These are phyloP conservation scores for Panthera uncia DNA, from an alignment of 2,113 vertebrate species.

Conservation along the genomic window DNA sequence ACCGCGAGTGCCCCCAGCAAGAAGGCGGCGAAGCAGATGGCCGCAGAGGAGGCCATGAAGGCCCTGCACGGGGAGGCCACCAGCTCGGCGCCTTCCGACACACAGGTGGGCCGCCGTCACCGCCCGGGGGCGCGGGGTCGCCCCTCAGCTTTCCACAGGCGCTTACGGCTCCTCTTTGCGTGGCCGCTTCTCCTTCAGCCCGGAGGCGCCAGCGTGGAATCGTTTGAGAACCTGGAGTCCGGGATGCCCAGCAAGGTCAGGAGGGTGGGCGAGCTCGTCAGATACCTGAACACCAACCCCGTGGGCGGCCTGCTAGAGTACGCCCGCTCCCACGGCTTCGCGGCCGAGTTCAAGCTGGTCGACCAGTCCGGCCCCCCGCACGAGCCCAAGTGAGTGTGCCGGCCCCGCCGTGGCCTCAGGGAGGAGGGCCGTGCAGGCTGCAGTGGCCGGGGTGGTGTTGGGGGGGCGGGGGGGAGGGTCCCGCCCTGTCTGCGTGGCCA, in stretches of 20 bases:
- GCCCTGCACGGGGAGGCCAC: constrained; percentile 86
- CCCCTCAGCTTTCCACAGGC: not conserved
- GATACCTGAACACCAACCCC: constrained; percentile 95
- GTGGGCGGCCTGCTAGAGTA: constrained; percentile 96
- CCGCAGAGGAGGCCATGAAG: constrained; percentile 95
- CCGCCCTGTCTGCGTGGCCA: too few species aligned
- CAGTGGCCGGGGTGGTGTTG: too few species aligned
- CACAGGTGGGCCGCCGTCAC: constrained; percentile 37
- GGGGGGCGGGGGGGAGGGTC: too few species aligned
- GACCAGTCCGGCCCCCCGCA: constrained; percentile 95
- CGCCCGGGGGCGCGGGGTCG: accelerated
- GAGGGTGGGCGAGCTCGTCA: constrained; percentile 93
- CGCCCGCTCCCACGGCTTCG: constrained; percentile 95
- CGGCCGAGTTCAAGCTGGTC: constrained; percentile 95
- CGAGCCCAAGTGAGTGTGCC: constrained; percentile 91
- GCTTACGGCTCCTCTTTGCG: not conserved
- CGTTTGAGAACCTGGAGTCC: constrained; percentile 70
- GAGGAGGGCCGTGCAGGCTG: not conserved
- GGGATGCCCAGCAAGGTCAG: constrained; percentile 86
- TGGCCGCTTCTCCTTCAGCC: constrained; percentile 60
- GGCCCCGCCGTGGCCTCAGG: accelerated
- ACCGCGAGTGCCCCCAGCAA: constrained; percentile 95
- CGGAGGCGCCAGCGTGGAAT: not conserved
- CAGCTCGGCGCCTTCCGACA: not conserved
- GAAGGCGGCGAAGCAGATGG: constrained; percentile 96